These are phyloP conservation scores for Pollicipes pollicipes DNA, from an alignment of 1,140 invertebrate genomes.

Conservation along the genomic window DNA sequence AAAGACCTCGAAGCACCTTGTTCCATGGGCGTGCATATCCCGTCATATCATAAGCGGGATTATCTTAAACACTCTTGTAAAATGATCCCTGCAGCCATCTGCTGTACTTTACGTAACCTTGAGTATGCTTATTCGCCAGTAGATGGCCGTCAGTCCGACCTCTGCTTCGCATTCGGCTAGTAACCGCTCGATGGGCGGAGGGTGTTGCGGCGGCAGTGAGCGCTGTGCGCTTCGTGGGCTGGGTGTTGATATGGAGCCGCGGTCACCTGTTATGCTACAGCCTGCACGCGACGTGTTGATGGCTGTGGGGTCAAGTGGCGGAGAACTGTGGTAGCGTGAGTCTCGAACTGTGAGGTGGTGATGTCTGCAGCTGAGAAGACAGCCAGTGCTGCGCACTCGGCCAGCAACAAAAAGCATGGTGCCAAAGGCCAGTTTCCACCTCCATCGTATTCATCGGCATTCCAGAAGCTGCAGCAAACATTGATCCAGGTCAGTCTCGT, in stretches of 20 bases:
- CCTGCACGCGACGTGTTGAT: too few relatives aligned
- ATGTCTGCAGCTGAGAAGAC: background rate
- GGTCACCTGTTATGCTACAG: too few relatives aligned
- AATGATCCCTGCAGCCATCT: background rate
- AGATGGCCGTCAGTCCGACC: background rate
- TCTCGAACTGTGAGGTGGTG: background rate
- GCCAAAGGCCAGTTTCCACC: background rate
- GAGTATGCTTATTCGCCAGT: background rate
- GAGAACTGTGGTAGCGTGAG: background rate
- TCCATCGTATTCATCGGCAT: background rate
- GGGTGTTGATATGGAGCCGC: background rate
- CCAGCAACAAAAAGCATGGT: background rate
- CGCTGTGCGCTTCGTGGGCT: background rate
- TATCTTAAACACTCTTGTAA: too few relatives aligned
- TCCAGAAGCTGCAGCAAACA: background rate
- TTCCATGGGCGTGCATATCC: too few relatives aligned
- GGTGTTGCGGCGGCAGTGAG: background rate
- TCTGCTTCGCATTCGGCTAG: background rate
- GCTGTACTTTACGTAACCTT: background rate
- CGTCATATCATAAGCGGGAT: too few relatives aligned
- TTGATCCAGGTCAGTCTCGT: background rate
- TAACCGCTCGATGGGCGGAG: background rate
- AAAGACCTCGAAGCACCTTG: too few relatives aligned
- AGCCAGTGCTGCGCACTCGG: background rate
- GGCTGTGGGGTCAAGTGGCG: background rate